A percentile compares a stretch with the other conserved stretches of the same genome.
Conservation (phyloP, 2,797 vertebrate genomes). For the Enoplosus armatus region DNA sequence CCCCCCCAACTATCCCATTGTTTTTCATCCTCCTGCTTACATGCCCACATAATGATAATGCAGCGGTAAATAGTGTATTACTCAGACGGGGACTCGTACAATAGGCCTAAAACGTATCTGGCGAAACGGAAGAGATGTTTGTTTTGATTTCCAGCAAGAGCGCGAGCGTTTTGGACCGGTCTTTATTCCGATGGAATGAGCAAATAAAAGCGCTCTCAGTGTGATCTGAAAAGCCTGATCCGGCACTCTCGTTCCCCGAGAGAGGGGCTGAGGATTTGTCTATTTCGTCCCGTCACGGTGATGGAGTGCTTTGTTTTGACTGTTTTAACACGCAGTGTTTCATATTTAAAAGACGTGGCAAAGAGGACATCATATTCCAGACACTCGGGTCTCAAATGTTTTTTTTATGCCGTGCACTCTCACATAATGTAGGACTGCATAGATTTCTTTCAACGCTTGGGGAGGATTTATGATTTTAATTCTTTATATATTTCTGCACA, state of each 20-base stretch:
- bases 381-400: not conserved
- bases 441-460: no score
- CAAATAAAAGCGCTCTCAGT: not conserved
- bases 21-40: constrained; percentile 61
- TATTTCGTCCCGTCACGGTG: constrained; percentile 3
- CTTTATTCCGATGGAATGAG: constrained; percentile 23
- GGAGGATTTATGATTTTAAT: no score
- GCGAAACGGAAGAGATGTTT: constrained; percentile 48
- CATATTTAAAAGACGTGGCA: not conserved
- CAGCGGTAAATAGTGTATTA: constrained; percentile 64
- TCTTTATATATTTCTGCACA: not conserved
- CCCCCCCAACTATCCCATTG: constrained; percentile 49
- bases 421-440: not conserved
- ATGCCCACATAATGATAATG: constrained; percentile 69
- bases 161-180: constrained; percentile 40
- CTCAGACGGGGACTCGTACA: constrained; percentile 56
- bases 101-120: constrained; percentile 66
- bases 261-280: not conserved
- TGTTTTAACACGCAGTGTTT: not conserved
- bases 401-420: not conserved
- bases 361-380: not conserved
- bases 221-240: not conserved
- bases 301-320: constrained; percentile 11
- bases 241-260: not conserved
- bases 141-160: constrained; percentile 73